Percentiles rank a stretch among this genome's conserved stretches.
Evolutionary conservation across 2,797 vertebrate genomes (phyloP).

Genomic region (Sebastes kiyomatsui): DNA sequence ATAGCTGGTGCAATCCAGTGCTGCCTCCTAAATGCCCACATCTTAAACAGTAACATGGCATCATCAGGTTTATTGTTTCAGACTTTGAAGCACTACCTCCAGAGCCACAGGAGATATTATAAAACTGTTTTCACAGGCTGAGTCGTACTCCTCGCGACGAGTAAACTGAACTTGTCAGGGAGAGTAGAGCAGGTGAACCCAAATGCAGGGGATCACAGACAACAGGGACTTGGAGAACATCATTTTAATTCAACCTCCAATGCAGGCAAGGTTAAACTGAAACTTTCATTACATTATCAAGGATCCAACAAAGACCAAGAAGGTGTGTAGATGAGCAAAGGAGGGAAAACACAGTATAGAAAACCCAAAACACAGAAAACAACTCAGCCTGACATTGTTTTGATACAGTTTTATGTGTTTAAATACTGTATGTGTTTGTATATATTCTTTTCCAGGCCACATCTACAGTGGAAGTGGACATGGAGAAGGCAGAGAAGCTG

Average conservation of each 20-base stretch:
- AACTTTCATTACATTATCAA: no score
- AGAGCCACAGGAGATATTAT: not conserved
- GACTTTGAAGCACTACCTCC: not conserved
- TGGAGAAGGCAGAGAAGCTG: slow-evolving; percentile 96
- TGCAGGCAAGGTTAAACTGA: no score
- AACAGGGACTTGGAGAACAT: no score
- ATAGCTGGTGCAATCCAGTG: no score
- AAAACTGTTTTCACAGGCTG: not conserved
- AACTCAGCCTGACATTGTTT: not conserved
- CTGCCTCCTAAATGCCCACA: not conserved
- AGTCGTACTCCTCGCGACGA: not conserved
- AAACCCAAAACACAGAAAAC: no score
- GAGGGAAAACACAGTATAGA: no score
- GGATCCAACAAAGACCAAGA: no score
- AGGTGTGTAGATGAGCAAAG: no score
- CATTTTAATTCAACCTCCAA: no score
- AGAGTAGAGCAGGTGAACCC: no score
- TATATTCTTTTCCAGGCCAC: slow-evolving; percentile 84
- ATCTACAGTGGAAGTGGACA: slow-evolving; percentile 96
- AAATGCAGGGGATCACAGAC: no score
- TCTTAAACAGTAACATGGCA: not conserved
- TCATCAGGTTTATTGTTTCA: not conserved
- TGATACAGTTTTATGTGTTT: not conserved
- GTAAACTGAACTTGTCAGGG: not conserved
- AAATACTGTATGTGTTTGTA: not conserved